Conservation (phyloP, 2,888 invertebrate species). For the Anoncus sp. region DNA sequence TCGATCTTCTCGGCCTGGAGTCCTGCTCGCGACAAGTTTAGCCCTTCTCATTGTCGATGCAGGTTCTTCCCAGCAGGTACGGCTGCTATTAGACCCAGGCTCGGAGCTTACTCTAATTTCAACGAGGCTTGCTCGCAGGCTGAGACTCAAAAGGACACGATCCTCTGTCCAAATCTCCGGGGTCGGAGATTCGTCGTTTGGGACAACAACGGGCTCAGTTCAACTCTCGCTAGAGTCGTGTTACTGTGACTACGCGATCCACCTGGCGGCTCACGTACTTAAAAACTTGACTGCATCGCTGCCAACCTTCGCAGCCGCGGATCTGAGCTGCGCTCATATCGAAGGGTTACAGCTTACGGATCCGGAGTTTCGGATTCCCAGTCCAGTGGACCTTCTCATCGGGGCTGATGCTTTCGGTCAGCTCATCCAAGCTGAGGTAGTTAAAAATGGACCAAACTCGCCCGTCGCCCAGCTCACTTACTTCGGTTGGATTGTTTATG, state of each 20-base stretch:
- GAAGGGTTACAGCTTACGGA: constrained; percentile 43
- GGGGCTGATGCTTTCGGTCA: constrained; percentile 47
- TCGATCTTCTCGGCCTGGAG: no score
- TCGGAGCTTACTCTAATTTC: no score
- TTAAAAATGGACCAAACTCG: neutral
- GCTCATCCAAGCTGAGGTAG: constrained; percentile 3
- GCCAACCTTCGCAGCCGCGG: neutral
- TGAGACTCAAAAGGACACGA: neutral
- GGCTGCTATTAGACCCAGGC: no score
- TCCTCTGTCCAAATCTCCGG: constrained; percentile 39
- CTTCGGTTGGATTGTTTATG: constrained; percentile 48
- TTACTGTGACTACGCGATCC: neutral
- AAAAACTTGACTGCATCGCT: neutral
- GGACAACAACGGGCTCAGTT: constrained; percentile 18
- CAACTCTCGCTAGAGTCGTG: constrained; percentile 15
- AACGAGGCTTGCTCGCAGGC: neutral
- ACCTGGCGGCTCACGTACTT: neutral
- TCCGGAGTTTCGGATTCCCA: constrained; percentile 22
- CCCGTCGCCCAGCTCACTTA: constrained; percentile 41
- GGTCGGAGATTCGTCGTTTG: constrained; percentile 26
- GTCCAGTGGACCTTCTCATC: constrained; percentile 22
- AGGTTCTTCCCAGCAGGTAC: no score
- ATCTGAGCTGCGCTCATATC: constrained; percentile 23
- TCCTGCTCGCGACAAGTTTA: no score
- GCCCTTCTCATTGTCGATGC: no score